phyloP scores from a whole-genome alignment of 2,888 invertebrate genomes.

The Dendrolimus pini region DNA sequence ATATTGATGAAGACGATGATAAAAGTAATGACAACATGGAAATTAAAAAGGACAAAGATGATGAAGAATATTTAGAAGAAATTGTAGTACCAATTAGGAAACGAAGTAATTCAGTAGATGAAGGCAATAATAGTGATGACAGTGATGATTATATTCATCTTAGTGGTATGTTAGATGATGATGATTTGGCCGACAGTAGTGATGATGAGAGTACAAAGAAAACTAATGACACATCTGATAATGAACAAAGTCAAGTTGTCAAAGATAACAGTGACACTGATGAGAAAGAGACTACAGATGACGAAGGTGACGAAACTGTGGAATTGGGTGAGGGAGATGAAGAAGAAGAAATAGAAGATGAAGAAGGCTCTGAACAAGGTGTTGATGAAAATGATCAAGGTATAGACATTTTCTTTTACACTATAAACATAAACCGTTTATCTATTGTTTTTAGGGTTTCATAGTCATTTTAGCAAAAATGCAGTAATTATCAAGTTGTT shows the following conservation, averaged over 20 bases:
- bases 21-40: slow-evolving; percentile 12
- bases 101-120: slow-evolving; percentile 38
- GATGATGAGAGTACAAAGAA: slow-evolving; percentile 18
- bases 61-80: slow-evolving; percentile 52
- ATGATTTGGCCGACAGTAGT: slow-evolving; percentile 43
- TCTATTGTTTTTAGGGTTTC: too few species aligned
- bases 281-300: slow-evolving; percentile 14
- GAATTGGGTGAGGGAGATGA: slow-evolving; percentile 18
- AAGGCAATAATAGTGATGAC: slow-evolving; percentile 54
- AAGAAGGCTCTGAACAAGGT: slow-evolving; percentile 9
- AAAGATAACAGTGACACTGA: slow-evolving; percentile 14
- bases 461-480: too few species aligned
- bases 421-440: too few species aligned
- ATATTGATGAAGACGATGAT: slow-evolving; percentile 16
- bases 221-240: too few species aligned
- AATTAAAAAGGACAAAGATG: slow-evolving; percentile 12
- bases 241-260: slow-evolving; percentile 5
- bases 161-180: slow-evolving; percentile 56
- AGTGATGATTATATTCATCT: slow-evolving; percentile 52
- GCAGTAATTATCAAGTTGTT: too few species aligned
- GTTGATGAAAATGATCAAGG: slow-evolving; percentile 14
- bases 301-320: slow-evolving; percentile 14
- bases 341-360: slow-evolving; percentile 23
- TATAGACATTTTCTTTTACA: not conserved
- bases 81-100: slow-evolving; percentile 51